Evolutionary conservation across 2,797 vertebrate genomes (phyloP).

Genomic region (Micrastur ruficollis): DNA sequence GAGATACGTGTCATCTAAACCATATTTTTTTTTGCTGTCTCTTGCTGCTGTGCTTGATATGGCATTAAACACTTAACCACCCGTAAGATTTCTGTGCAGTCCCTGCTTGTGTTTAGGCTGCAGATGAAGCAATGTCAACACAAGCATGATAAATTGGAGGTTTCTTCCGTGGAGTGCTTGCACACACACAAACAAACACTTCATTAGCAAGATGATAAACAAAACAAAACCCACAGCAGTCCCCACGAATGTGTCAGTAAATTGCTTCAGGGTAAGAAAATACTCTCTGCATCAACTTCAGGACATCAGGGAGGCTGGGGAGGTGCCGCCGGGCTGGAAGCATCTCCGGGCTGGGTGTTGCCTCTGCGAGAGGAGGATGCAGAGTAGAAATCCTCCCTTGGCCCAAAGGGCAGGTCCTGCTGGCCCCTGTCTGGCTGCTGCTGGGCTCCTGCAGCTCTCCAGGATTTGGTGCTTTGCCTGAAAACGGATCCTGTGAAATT

Average conservation of each 20-base stretch:
- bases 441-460: neutral
- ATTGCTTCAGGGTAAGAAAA: constrained; percentile 31
- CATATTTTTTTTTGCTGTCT: neutral
- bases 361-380: neutral
- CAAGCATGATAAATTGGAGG: constrained; percentile 24
- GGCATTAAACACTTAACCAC: neutral
- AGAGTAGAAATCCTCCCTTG: neutral
- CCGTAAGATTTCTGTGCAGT: neutral
- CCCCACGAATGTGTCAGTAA: neutral
- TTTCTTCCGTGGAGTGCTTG: neutral
- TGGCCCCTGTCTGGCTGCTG: neutral
- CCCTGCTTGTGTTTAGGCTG: neutral
- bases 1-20: neutral
- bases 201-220: constrained; percentile 22
- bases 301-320: neutral
- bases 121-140: constrained; percentile 29
- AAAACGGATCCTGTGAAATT: neutral
- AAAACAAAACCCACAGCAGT: constrained; percentile 26
- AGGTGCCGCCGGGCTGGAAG: neutral
- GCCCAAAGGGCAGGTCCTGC: neutral
- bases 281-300: neutral
- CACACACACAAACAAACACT: neutral
- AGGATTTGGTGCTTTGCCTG: neutral
- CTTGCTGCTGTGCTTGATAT: neutral
- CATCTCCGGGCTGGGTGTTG: neutral